Evolutionary conservation across 2,113 vertebrate species (phyloP), one percentile per base, ranked within the genome.

Genomic region (Ranitomeya imitator): DNA sequence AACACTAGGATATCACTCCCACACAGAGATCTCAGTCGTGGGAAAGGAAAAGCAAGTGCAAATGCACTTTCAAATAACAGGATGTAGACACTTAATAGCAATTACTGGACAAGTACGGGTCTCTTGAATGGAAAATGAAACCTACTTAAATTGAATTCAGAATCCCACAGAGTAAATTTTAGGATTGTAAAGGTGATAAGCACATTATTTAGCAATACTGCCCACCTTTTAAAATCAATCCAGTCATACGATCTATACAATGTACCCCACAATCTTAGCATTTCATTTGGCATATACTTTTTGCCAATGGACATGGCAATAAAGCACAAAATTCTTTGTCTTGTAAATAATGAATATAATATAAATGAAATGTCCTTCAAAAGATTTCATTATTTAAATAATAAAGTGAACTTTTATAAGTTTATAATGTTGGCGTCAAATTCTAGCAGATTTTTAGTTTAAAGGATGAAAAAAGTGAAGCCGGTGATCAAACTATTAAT

Each of bases 1-100:
- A 90, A 89, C 63, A 37, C 57, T 67, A 77, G 54, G 54, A 15
- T 15, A 19, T 82, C 73, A 61, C 0, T 91, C 83, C 80, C 89
- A 84, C 83, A 92, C 74, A 91, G 91, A 90, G 89, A 90, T 90
- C 92, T 91, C 91, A 91, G 90, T 92, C 89, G 90, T 90, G 78
- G 83, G 71, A 65, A 87, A 91, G 82, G 89, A 90, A 92, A 88
- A 91, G 86, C 37, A 91, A 90, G 90, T 61, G 86, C 9, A 90
- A 86, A 90, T 86, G 85, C 87, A 91, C 90, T 93, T 92, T 89
- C 89, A 92, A 89, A 91, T 90, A 90, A 90, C 85, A 90, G 83
- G 91, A 93, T 92, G 89, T 65, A 73, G 19, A 80, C 88, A 89
- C 59, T 86, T 83, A 91, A 91, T 89, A 92, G 88, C 83, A 90